Evolutionary conservation across 2,888 invertebrate species (phyloP), one percentile per base, ranked within the genome.

Genomic region (Acleris cristana): DNA sequence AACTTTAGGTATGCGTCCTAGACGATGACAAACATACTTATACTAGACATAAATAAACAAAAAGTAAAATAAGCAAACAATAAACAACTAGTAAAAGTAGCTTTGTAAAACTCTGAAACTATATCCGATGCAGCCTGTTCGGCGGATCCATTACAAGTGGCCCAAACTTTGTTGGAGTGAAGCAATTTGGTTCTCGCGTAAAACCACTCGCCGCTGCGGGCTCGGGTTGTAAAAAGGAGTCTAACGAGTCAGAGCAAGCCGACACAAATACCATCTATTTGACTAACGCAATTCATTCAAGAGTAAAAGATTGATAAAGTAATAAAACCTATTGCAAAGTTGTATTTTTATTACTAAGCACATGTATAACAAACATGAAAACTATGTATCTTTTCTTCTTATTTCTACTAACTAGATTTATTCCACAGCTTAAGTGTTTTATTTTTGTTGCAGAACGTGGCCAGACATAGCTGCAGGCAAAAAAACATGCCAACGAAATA

Each of bases 401-500:
- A 30, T 34, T 34, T 10, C 3, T 34, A 34, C 34, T 10, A 34
- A 10, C 34, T 8, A 30, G 2, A 30, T 30, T 34, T 8, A 1
- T 34, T 34, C 10, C 34, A 10, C 10, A 3, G 23, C 45, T 30
- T 21, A 56, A 73, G 60, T 57, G 61, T n/a, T 52, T 71, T 73
- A 74, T 40, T 75, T 74, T 88, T 88, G 85, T 92, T 92, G 58
- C 92, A 92, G 92, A 81, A 74, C 75, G 75, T 72, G 74, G 78
- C 72, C 77, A 73, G 81, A 70, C 72, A 69, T 74, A 77, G 76
- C 80, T 72, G 72, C 74, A 70, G 72, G 72, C 71, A 74, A 73
- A 73, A 81, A 84, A 88, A 82, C 80, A 90, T 89, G 89, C 83
- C 79, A 83, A 82, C 79, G 72, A 81, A 89, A 82, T 76, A 92